These are phyloP conservation scores for Drosophila pegasa DNA, from an alignment of 2,888 invertebrate species.

Conservation along the genomic window DNA sequence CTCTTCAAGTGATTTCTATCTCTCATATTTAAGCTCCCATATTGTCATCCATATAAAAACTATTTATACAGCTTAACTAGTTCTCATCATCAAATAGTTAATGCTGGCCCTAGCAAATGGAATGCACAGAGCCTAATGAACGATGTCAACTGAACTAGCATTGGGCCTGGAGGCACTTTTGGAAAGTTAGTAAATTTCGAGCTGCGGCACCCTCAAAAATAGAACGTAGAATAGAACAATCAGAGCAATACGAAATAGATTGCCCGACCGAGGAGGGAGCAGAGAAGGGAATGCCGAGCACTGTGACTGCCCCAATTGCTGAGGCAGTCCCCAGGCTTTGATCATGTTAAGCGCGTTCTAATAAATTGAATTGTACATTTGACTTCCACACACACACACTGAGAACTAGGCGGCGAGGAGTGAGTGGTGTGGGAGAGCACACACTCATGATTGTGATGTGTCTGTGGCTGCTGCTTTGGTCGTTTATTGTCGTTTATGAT, in stretches of 20 bases:
- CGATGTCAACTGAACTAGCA: conserved; percentile 45
- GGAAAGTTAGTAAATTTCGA: conserved; percentile 50
- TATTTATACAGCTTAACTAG: background rate
- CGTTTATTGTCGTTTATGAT: conserved; percentile 76
- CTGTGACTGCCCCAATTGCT: conserved; percentile 58
- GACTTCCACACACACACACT: conserved; percentile 47
- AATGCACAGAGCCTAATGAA: conserved; percentile 19
- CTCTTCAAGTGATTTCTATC: too few relatives aligned
- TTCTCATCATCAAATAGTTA: conserved; percentile 10
- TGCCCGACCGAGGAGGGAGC: conserved; percentile 24
- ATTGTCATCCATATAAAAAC: background rate
- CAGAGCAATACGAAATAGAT: conserved; percentile 51
- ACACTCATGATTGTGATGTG: conserved; percentile 11
- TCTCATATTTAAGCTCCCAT: background rate
- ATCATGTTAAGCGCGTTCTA: conserved; percentile 75
- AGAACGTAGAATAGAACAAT: conserved; percentile 45
- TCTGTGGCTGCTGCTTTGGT: conserved; percentile 38
- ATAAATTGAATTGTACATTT: conserved; percentile 82
- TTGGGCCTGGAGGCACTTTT: conserved; percentile 47
- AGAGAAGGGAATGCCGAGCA: background rate
- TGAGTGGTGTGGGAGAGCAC: background rate
- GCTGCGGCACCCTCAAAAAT: conserved; percentile 23
- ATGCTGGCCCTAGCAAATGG: conserved; percentile 4
- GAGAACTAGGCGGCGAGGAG: background rate
- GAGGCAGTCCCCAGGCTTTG: conserved; percentile 49